Conservation (phyloP, 2,113 vertebrate genomes). For the Petrocephalus zakoni region DNA sequence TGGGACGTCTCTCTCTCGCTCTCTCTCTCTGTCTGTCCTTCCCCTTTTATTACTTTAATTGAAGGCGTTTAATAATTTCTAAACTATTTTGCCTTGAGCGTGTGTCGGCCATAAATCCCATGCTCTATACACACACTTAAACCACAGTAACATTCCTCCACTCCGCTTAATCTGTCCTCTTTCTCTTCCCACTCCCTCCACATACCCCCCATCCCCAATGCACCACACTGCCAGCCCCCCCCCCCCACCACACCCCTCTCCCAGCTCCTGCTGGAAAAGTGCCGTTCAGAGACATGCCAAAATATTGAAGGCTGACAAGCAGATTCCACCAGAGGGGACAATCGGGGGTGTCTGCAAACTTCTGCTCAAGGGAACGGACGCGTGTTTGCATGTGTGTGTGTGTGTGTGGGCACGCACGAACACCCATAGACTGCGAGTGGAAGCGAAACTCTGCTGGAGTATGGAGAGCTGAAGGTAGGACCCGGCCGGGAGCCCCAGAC, state of each 20-base stretch:
- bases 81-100: slow-evolving; percentile 56
- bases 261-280: slow-evolving; percentile 9
- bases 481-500: background rate
- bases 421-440: background rate
- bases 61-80: slow-evolving; percentile 57
- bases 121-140: slow-evolving; percentile 53
- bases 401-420: background rate
- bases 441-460: background rate
- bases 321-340: slow-evolving; percentile 20
- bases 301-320: slow-evolving; percentile 27
- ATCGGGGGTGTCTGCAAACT: slow-evolving; percentile 2
- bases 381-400: background rate
- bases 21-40: slow-evolving; percentile 20
- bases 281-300: slow-evolving; percentile 22
- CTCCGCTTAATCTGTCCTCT: slow-evolving; percentile 52
- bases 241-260: background rate
- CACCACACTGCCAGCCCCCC: background rate
- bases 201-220: no score
- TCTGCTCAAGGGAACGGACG: background rate
- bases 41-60: slow-evolving; percentile 59
- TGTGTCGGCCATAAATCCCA: slow-evolving; percentile 55
- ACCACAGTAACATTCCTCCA: slow-evolving; percentile 60
- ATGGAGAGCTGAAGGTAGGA: background rate
- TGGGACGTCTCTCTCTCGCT: background rate
- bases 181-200: slow-evolving; percentile 3